Percentiles rank a stretch among this genome's conserved stretches.
Conservation (phyloP, 1,140 invertebrate genomes). For the Epicauta chinensis region DNA sequence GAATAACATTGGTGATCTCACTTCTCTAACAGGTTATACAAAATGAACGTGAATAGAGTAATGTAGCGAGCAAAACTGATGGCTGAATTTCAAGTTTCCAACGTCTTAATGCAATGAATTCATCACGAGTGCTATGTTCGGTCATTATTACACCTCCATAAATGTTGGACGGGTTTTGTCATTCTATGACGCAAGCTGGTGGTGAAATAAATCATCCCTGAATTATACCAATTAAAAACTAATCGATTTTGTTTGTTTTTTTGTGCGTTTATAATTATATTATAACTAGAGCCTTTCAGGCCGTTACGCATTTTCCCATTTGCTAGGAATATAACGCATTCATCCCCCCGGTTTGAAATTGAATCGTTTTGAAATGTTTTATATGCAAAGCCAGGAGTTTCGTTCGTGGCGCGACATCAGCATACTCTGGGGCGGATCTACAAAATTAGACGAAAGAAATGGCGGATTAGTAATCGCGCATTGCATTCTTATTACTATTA, state of each 20-base stretch:
- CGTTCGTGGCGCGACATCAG: too few species aligned
- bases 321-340: slow-evolving; percentile 12
- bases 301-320: neutral
- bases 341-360: slow-evolving; percentile 20
- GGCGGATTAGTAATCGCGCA: slow-evolving; percentile 33
- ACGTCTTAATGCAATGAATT: slow-evolving; percentile 30
- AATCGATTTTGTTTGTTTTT: too few species aligned
- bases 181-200: neutral
- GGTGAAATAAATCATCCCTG: too few species aligned
- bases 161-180: neutral
- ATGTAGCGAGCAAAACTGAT: slow-evolving; percentile 30
- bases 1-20: too few species aligned
- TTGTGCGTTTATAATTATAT: too few species aligned
- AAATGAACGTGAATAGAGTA: slow-evolving; percentile 14
- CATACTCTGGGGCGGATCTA: slow-evolving; percentile 25
- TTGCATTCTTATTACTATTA: slow-evolving; percentile 26
- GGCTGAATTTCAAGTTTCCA: slow-evolving; percentile 30
- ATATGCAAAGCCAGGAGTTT: slow-evolving; percentile 31
- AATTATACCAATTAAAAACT: too few species aligned
- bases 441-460: slow-evolving; percentile 36
- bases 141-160: slow-evolving; percentile 15
- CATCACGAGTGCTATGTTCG: slow-evolving; percentile 25
- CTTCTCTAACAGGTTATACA: too few species aligned
- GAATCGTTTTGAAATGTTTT: slow-evolving; percentile 29
- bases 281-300: too few species aligned